Evolutionary conservation across 2,113 vertebrate genomes (phyloP).

Genomic region (Pionites leucogaster): DNA sequence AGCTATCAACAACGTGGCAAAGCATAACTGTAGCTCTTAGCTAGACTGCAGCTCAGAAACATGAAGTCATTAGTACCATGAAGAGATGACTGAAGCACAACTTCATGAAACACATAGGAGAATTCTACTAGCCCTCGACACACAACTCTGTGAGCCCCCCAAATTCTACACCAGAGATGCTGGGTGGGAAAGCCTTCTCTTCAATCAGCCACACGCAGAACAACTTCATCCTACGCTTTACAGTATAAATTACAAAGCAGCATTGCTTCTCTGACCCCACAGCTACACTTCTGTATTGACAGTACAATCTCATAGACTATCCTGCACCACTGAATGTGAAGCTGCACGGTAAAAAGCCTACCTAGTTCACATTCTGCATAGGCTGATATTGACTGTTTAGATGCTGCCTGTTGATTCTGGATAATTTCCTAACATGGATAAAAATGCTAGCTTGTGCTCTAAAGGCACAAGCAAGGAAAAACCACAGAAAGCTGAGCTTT

Average conservation of each 20-base stretch:
- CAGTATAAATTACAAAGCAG: background rate
- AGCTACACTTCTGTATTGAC: background rate
- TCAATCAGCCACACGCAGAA: background rate
- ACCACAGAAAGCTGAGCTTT: background rate
- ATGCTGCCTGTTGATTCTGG: background rate
- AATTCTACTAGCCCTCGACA: background rate
- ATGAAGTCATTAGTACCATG: background rate
- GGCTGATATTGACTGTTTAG: background rate
- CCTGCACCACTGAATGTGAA: background rate
- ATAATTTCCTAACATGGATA: background rate
- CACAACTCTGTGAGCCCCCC: background rate
- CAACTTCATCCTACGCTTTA: background rate
- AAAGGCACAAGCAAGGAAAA: background rate
- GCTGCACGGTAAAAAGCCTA: background rate
- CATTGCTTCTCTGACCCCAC: background rate
- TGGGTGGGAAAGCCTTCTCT: background rate
- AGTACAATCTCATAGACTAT: background rate
- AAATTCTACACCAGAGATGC: background rate
- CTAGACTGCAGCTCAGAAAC: background rate
- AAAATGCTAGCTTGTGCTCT: background rate
- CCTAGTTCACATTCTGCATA: background rate
- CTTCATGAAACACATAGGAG: rapidly evolving
- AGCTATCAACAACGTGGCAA: background rate
- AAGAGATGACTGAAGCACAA: background rate
- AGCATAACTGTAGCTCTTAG: background rate